Evolutionary conservation across 2,797 vertebrate genomes (phyloP).

Genomic region (Gorsachius magnificus): DNA sequence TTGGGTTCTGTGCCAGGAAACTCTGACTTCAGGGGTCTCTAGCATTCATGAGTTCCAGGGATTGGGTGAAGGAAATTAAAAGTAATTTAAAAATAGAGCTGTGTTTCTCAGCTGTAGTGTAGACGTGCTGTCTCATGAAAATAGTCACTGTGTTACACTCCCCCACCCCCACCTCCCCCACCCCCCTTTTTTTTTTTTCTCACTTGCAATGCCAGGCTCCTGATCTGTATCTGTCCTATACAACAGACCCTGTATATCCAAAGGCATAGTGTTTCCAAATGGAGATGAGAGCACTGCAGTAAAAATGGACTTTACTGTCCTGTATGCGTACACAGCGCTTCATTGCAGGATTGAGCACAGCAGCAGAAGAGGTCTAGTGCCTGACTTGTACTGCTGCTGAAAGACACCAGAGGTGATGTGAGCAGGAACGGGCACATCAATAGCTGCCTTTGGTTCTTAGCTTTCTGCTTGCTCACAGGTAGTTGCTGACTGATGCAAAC

Average conservation of each 20-base stretch:
- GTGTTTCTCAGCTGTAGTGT: background rate
- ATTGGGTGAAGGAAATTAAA: conserved; percentile 39
- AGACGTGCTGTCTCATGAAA: background rate
- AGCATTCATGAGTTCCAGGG: background rate
- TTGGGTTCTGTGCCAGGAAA: conserved; percentile 42
- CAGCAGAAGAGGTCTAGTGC: background rate
- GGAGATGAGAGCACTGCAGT: background rate
- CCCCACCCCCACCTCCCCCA: no score
- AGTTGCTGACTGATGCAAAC: background rate
- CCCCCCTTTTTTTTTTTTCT: no score
- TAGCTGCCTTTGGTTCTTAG: background rate
- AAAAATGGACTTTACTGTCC: background rate
- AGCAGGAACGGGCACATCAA: background rate
- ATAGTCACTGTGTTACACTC: background rate
- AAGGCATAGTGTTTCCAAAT: background rate
- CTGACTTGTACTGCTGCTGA: background rate
- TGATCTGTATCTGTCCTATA: background rate
- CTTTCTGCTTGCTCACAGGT: background rate
- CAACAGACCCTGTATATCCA: background rate
- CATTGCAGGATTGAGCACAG: background rate
- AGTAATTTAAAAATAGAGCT: conserved; percentile 15
- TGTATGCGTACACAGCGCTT: background rate
- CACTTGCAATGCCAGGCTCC: background rate
- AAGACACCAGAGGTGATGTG: background rate
- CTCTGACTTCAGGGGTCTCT: conserved; percentile 52